phyloP scores from a whole-genome alignment of 2,797 vertebrate species.

The Dipus sagitta region DNA sequence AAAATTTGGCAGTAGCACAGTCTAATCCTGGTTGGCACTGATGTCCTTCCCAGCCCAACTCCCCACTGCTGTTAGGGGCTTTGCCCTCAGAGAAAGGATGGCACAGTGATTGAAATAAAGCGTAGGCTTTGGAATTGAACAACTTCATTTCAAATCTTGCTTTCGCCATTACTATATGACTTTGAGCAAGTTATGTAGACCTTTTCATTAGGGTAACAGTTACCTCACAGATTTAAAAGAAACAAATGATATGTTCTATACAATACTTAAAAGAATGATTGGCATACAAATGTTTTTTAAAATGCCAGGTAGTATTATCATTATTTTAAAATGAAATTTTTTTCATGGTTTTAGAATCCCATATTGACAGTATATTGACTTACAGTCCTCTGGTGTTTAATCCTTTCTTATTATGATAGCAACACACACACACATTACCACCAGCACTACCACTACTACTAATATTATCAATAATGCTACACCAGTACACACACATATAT shows the following conservation, averaged over 20 bases:
- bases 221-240: not conserved
- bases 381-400: not conserved
- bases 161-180: not conserved
- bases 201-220: not conserved
- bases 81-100: not conserved
- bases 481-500: not conserved
- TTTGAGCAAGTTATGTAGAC: not conserved
- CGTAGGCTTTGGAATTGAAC: not conserved
- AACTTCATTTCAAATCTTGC: constrained; percentile 13
- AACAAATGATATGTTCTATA: not conserved
- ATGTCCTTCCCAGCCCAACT: not conserved
- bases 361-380: not conserved
- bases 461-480: not conserved
- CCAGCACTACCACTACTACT: not conserved
- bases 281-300: not conserved
- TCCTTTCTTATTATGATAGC: not conserved
- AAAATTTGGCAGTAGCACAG: not conserved
- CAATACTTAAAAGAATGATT: not conserved
- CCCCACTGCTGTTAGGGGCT: not conserved
- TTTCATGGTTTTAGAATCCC: constrained; percentile 24
- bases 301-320: not conserved
- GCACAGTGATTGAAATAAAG: not conserved
- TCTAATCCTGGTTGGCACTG: not conserved
- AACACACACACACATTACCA: not conserved
- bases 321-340: constrained; percentile 38